Evolutionary conservation across 2,113 vertebrate genomes (phyloP).

Genomic region (Eonycteris spelaea): DNA sequence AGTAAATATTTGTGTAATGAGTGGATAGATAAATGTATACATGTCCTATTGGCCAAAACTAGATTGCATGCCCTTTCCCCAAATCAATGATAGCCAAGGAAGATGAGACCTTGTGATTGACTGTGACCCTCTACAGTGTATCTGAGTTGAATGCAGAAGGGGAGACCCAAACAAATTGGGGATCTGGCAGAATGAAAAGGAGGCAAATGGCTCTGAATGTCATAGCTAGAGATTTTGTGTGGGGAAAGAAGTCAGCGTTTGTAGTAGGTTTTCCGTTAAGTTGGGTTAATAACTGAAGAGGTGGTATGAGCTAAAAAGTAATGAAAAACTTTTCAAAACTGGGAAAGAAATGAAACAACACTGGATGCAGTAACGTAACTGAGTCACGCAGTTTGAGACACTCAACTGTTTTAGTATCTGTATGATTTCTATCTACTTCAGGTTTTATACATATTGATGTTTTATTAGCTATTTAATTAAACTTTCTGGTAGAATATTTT

Average conservation of each 20-base stretch:
- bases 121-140: neutral
- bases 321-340: neutral
- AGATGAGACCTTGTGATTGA: neutral
- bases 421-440: neutral
- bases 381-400: neutral
- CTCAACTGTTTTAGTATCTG: neutral
- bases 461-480: slow-evolving; percentile 6
- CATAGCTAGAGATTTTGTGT: neutral
- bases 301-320: neutral
- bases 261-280: neutral
- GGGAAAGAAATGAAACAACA: neutral
- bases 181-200: neutral
- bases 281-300: neutral
- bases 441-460: neutral
- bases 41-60: neutral
- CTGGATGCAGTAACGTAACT: neutral
- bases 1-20: neutral
- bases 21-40: neutral
- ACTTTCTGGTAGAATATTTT: neutral
- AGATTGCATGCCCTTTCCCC: neutral
- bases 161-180: neutral
- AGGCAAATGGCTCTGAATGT: neutral
- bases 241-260: neutral
- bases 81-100: neutral
- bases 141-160: neutral